phyloP scores from a whole-genome alignment of 53 echinoderm and acorn worm species.

The Pentamera pediparva region DNA sequence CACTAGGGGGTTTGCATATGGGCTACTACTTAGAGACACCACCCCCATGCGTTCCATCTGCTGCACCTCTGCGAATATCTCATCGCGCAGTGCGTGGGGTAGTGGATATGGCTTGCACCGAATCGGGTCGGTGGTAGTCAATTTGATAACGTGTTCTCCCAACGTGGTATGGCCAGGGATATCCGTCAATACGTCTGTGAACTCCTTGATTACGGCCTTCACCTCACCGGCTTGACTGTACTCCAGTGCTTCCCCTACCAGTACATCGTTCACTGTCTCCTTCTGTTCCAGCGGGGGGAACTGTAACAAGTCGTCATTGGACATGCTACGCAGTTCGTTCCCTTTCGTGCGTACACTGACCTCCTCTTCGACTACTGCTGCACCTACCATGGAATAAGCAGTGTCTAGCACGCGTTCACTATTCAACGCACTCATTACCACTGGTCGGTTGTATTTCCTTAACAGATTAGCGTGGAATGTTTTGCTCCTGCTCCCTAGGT shows the following conservation, averaged over 20 bases:
- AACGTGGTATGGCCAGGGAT: constrained; percentile 14
- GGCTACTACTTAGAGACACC: not conserved
- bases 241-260: not conserved
- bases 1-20: not conserved
- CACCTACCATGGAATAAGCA: constrained; percentile 6
- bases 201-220: not conserved
- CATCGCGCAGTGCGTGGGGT: constrained; percentile 12
- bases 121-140: constrained; percentile 1
- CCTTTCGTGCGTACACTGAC: not conserved
- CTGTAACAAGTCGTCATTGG: not conserved
- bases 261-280: constrained; percentile 7
- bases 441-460: constrained; percentile 15
- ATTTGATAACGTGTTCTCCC: constrained; percentile 17
- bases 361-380: not conserved
- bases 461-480: constrained; percentile 18
- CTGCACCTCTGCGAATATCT: constrained; percentile 15
- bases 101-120: constrained; percentile 18
- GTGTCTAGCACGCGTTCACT: not conserved
- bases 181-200: constrained; percentile 3
- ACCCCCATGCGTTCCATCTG: not conserved
- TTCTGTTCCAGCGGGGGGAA: not conserved
- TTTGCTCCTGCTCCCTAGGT: constrained; percentile 12
- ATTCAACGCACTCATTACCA: not conserved
- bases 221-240: not conserved
- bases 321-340: not conserved